Evolutionary conservation across 1,140 invertebrate species (phyloP).

Genomic region (Philopotamus ludificatus): DNA sequence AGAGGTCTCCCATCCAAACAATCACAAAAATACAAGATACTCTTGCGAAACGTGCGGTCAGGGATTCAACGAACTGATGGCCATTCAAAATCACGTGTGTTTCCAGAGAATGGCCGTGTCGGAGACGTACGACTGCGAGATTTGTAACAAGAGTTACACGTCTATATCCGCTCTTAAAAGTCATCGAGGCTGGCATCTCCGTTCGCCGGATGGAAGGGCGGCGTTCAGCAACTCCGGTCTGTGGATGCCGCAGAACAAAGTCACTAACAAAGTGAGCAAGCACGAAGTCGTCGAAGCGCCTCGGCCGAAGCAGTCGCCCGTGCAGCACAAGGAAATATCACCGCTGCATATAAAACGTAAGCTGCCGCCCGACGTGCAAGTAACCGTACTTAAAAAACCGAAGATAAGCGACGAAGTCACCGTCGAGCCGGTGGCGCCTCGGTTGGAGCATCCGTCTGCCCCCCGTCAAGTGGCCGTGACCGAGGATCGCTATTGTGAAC

Average conservation of each 20-base stretch:
- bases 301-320: constrained; percentile 44
- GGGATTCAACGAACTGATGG: constrained; percentile 51
- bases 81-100: constrained; percentile 54
- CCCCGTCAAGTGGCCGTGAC: constrained; percentile 40
- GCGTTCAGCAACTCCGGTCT: constrained; percentile 54
- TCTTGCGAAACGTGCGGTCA: constrained; percentile 54
- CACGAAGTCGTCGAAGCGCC: constrained; percentile 53
- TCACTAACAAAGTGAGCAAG: constrained; percentile 54
- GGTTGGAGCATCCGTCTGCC: constrained; percentile 43
- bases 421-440: constrained; percentile 45
- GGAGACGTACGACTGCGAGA: constrained; percentile 57
- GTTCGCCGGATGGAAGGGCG: constrained; percentile 56
- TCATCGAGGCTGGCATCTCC: constrained; percentile 62
- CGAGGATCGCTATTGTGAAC: constrained; percentile 58
- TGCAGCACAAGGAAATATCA: constrained; percentile 28
- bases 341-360: constrained; percentile 46
- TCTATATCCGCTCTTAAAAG: constrained; percentile 58
- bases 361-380: constrained; percentile 54
- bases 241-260: constrained; percentile 57
- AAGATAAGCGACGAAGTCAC: constrained; percentile 52
- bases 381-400: constrained; percentile 54
- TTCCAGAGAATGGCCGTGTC: constrained; percentile 47
- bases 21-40: constrained; percentile 52
- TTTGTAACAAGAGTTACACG: constrained; percentile 60
- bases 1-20: constrained; percentile 46